These are phyloP conservation scores for Arion vulgaris DNA, from an alignment of 1,140 invertebrate genomes.

Conservation along the genomic window DNA sequence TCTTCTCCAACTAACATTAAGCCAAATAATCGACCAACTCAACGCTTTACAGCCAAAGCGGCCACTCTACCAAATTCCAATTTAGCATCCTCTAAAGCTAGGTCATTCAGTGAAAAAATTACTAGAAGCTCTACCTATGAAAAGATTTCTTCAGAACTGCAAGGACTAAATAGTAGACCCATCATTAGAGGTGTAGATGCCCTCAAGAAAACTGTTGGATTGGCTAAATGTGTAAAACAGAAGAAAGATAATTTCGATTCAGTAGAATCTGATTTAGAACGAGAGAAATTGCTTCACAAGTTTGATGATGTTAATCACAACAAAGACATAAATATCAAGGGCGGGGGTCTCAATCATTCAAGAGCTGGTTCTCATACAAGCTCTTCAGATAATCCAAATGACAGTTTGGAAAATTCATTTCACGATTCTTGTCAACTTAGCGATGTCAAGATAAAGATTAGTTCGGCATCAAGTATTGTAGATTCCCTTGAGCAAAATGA, in stretches of 20 bases:
- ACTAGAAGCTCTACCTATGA: conserved; percentile 62
- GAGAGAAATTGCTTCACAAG: conserved; percentile 35
- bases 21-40: background rate
- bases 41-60: conserved; percentile 12
- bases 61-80: conserved; percentile 31
- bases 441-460: background rate
- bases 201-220: background rate
- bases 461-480: conserved; percentile 1
- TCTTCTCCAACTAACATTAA: background rate
- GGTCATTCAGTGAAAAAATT: conserved; percentile 44
- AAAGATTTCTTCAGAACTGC: conserved; percentile 52
- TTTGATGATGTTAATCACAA: conserved; percentile 27
- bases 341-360: background rate
- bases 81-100: conserved; percentile 36
- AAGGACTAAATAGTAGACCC: background rate
- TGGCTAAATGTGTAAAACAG: background rate
- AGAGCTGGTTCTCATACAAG: background rate
- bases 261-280: conserved; percentile 6
- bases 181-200: background rate
- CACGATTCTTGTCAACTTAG: background rate
- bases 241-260: conserved; percentile 1
- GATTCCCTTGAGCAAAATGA: conserved; percentile 34
- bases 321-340: background rate
- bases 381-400: background rate
- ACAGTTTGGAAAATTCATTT: conserved; percentile 18